Base-by-base conservation (phyloP, 2,113 vertebrate species). In the Forbesichthys papilliferus region DNA sequence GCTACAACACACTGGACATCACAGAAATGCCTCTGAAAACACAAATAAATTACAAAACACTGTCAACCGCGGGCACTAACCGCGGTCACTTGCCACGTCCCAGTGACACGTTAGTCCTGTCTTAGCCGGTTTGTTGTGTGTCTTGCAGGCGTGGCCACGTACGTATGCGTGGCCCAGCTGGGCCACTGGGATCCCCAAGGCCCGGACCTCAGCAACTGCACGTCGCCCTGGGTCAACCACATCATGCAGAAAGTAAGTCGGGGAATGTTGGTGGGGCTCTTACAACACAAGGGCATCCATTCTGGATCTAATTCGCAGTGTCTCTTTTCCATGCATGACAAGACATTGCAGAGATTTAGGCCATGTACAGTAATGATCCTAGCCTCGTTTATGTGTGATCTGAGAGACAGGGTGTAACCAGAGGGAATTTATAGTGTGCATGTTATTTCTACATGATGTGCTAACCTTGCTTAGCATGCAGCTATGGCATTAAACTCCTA, bases 161-260 rank as follows among this genome's bases (percentile, higher is more conserved):
- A 96, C 79, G 81, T 93, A 0, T 99, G 98, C 73, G 75, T 96
- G 68, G 86, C 92, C 0, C 94, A 94, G 70, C 91, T 95, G 1
- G 96, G 96, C 53, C 88, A 94, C 77, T 99, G 98, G 98, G 94
- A 97, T 76, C 93, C 94, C 33, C 93, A 94, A 89, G 97, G 98
- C 78, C 97, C 98, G 10, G 97, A 99, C 83, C 93, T 99, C 84
- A 99, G 98, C 93, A 99, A 99, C 91, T 99, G 97, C 84, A 98
- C 96, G 74, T 99, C 98, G 54, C 96, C 95, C 7, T 99, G 98
- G 98, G 94, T 99, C 90, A 98, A 95, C 85, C 96, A 98, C 83
- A 98, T 99, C 85, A 95, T 95, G 77, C 97, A 98, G 82, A 99
- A 97, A 94, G 98, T 99, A 93, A 94, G 92, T 75, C 59, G 61